Evolutionary conservation across 2,113 vertebrate genomes (phyloP), one percentile per base, ranked within the genome.

Genomic region (Galeopterus variegatus): DNA sequence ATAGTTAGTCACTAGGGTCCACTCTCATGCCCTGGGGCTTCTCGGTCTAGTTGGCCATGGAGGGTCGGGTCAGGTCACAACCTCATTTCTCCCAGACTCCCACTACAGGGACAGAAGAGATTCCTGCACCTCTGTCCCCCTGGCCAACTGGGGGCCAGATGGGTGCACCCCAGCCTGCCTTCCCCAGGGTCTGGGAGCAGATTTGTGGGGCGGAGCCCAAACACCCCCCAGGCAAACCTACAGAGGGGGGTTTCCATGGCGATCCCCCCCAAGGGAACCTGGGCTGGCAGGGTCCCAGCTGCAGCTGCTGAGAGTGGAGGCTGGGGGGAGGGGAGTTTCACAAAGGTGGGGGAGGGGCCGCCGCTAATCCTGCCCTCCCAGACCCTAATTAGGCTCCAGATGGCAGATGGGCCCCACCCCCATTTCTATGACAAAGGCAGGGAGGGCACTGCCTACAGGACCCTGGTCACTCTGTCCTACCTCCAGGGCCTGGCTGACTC

Each of bases 391-490:
- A 97, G 96, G 85, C 77, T 97, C 95, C 98, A 97, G 97, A 97
- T 97, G 97, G 98, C 96, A 97, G 92, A 88, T 88, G 96, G 92
- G 79, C 81, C 97, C 97, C 97, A 76, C 97, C 99, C 98, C 98
- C 98, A 99, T 99, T 99, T 99, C 99, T 99, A 99, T 99, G 98
- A 99, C 99, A 99, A 99, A 99, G 98, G 67, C 89, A 24, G 41
- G 72, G 45, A 60, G 28, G 81, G 86, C 58, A 15, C 62, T 41
- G 31, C 64, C 72, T 65, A 28, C 19, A 3, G 23, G 79, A 76
- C 86, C 98, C 96, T 86, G 70, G 90, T 97, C 98, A 97, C 89
- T 90, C 52, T 94, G 92, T 80, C 76, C 54, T 14, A 58, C 64
- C 93, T 83, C 67, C 50, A 10, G 58, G 75, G 69, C 24, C 87